phyloP scores from a whole-genome alignment of 64 coral and sea anemone genomes.

The Actinia tenebrosa region DNA sequence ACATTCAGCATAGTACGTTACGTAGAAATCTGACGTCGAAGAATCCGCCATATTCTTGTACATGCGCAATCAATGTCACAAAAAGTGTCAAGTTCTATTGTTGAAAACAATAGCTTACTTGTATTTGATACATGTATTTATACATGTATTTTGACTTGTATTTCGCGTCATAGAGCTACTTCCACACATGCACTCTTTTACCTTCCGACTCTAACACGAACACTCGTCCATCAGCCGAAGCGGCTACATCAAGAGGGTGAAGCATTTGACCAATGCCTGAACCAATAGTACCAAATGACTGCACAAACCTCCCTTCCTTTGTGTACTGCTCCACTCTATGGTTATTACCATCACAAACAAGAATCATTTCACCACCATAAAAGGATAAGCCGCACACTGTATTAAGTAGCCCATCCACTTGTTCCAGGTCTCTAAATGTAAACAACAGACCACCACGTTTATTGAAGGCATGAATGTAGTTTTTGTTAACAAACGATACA shows the following conservation, averaged over 20 bases:
- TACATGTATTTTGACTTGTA: no score
- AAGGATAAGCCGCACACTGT: constrained; percentile 49
- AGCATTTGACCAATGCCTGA: not conserved
- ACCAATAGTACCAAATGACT: not conserved
- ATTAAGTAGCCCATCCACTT: constrained; percentile 52
- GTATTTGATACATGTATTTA: no score
- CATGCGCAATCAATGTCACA: no score
- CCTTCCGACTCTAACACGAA: not conserved
- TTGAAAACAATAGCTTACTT: no score
- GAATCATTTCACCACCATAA: constrained; percentile 49
- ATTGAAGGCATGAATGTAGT: not conserved
- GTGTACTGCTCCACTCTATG: constrained; percentile 75
- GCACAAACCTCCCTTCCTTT: not conserved
- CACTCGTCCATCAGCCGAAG: not conserved
- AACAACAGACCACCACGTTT: constrained; percentile 43
- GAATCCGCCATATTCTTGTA: no score
- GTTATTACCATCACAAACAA: constrained; percentile 71
- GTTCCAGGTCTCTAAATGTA: constrained; percentile 54
- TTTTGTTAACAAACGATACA: not conserved
- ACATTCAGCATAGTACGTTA: no score
- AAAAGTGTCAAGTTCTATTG: no score
- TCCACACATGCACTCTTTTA: not conserved
- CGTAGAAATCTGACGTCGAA: no score
- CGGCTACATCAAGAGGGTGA: not conserved
- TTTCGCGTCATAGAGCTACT: no score